Evolutionary conservation across 2,113 vertebrate species (phyloP), one percentile per base, ranked within the genome.

Genomic region (Scytalopus superciliaris): DNA sequence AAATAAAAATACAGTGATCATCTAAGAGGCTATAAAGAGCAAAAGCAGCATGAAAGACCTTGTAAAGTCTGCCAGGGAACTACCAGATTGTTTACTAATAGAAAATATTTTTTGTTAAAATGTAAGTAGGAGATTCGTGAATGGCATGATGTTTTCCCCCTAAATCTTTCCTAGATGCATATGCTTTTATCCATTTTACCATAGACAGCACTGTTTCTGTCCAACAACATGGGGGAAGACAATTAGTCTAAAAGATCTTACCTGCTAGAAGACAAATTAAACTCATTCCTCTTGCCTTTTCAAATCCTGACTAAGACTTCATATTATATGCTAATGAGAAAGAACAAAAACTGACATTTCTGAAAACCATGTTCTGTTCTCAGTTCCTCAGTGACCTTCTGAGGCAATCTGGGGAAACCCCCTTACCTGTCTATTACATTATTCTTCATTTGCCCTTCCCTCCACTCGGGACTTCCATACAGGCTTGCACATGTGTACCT

Each of bases 401-500:
- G 14, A 19, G 37, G 30, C 62, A 84, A 60, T 35, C 1, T 62
- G 7, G 18, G n/a, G 24, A 23, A 59, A 40, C 1, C 2, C 6
- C 4, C 3, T 49, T 31, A n/a, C 18, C 16, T 40, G 8, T 5
- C 14, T 42, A 17, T 52, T 70, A 19, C 7, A 35, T 5, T 2
- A 2, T 68, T 73, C 18, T 42, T 28, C 52, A 31, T 18, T 49
- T 23, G 21, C 16, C 45, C 24, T 80, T 56, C 23, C 42, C 42
- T 80, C 37, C 25, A 9, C 17, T 79, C 37, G 4, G 31, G 47
- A 39, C n/a, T 89, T 76, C 52, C 37, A 52, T 24, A 44, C 14
- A n/a, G 1, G 1, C 6, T 79, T 87, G 44, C 30, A 30, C 28
- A 45, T 1, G 0, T 39, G 5, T 27, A n/a, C 18, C 25, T 84